Conservation (phyloP, 2,888 invertebrate species). For the Phengaris alcon region DNA sequence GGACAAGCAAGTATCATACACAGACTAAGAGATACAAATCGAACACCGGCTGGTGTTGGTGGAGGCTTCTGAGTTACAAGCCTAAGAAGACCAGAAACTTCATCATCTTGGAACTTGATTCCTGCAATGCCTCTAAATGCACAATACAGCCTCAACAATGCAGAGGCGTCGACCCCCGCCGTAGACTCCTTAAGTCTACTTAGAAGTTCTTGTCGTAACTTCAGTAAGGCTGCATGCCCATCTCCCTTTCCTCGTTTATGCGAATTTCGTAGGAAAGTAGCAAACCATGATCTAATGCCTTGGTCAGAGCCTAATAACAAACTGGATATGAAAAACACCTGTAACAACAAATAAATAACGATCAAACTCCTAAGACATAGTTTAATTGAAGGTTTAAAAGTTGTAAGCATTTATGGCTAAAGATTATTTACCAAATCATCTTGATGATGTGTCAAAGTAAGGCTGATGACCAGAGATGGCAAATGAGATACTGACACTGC, state of each 20-base stretch:
- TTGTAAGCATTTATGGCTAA: not conserved
- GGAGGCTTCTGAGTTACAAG: constrained; percentile 93
- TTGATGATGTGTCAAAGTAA: constrained; percentile 85
- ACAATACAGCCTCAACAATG: constrained; percentile 92
- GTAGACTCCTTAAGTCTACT: constrained; percentile 84
- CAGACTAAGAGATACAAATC: constrained; percentile 94
- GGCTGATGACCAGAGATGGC: constrained; percentile 91
- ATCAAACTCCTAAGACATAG: too few relatives aligned
- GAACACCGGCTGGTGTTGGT: constrained; percentile 93
- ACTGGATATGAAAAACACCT: constrained; percentile 92
- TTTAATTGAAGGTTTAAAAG: not conserved
- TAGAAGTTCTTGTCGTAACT: constrained; percentile 88
- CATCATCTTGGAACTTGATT: constrained; percentile 95
- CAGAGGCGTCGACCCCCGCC: constrained; percentile 91
- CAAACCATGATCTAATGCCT: constrained; percentile 94
- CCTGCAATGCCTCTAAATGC: constrained; percentile 95
- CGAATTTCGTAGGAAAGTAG: constrained; percentile 91
- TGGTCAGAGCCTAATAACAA: constrained; percentile 94
- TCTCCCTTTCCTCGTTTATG: constrained; percentile 90
- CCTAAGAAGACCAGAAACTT: constrained; percentile 89
- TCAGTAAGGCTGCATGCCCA: constrained; percentile 80
- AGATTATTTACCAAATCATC: constrained; percentile 74
- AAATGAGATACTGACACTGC: constrained; percentile 94
- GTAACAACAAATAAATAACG: constrained; percentile 35
- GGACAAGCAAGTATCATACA: constrained; percentile 97